Percentiles rank a stretch among this genome's conserved stretches.
Conservation (phyloP, 53 echinoderm and acorn worm genomes). For the Echinarachnius parma region DNA sequence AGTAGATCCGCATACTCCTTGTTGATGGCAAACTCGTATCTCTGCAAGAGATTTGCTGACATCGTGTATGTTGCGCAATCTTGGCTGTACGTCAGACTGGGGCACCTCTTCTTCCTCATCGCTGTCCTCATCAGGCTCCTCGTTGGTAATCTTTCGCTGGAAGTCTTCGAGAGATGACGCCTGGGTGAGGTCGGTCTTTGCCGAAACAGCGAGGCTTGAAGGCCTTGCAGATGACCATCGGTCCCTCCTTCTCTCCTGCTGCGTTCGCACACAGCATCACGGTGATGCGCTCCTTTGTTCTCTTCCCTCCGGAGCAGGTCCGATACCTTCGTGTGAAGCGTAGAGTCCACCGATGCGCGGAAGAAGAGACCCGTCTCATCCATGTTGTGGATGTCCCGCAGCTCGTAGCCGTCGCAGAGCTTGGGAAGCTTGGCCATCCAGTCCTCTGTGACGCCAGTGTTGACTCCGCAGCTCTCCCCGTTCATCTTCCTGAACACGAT, state of each 20-base stretch:
- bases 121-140: too few species aligned
- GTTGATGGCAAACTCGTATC: too few species aligned
- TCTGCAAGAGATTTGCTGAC: too few species aligned
- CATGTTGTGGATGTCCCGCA: constrained; percentile 43
- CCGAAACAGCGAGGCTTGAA: too few species aligned
- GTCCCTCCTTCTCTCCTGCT: constrained; percentile 30
- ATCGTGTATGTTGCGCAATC: too few species aligned
- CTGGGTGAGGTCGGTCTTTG: too few species aligned
- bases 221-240: too few species aligned
- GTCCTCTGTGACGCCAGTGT: constrained; percentile 20
- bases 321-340: constrained; percentile 24
- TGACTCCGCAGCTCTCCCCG: constrained; percentile 45
- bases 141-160: too few species aligned
- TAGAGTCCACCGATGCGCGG: constrained; percentile 28
- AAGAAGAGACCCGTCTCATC: constrained; percentile 55
- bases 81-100: too few species aligned
- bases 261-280: constrained; percentile 50
- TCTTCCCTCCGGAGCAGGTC: constrained; percentile 49
- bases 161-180: too few species aligned
- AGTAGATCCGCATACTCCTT: too few species aligned
- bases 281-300: constrained; percentile 45
- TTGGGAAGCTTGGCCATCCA: constrained; percentile 36
- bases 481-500: constrained; percentile 38
- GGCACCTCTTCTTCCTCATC: too few species aligned
- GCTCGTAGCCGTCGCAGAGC: constrained; percentile 35